Base-by-base conservation (phyloP, 1,140 invertebrate genomes). In the Dendroctonus valens region DNA sequence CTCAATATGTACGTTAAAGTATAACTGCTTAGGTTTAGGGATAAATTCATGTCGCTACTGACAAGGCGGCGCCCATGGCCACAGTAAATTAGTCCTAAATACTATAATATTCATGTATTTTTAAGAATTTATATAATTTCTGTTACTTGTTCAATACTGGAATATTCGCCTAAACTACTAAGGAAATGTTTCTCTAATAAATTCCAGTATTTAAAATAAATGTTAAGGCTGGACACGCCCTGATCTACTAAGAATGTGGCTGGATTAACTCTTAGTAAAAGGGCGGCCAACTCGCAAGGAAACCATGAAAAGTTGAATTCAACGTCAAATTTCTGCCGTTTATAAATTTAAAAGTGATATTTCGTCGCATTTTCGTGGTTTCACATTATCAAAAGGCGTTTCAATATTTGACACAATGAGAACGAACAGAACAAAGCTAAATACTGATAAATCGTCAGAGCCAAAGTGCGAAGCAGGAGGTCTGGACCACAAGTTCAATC, bases 211-310 rank as follows among this genome's bases (percentile, higher is more conserved):
- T 26, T 26, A 26, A 26, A n/a, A 26, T 54, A 63, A 39, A 46
- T 60, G 41, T 60, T 66, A 64, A 62, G 51, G 59, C 68, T 69
- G 69, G 71, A 61, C 70, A 67, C 71, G 73, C 73, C 70, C 9
- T 49, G 42, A 70, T 74, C 73, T 69, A 77, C 74, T 78, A 72
- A 72, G 68, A 75, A 73, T 76, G 74, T 77, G 77, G 77, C 77
- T 78, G 77, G 77, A 78, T 63, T 68, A 71, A 78, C 72, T 76
- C 71, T 72, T 72, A 78, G 72, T 77, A 70, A 70, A 73, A 71
- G 59, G 67, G 76, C 73, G 75, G 73, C 73, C 71, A 72, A 72
- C 53, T 37, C 38, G 12, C 51, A 48, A 59, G 49, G 26, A 26
- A 26, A 26, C 26, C 26, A 26, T 1, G 26, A 26, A 26, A 26